Base-by-base conservation (phyloP, 2,113 vertebrate species). In the Pampusana beccarii region DNA sequence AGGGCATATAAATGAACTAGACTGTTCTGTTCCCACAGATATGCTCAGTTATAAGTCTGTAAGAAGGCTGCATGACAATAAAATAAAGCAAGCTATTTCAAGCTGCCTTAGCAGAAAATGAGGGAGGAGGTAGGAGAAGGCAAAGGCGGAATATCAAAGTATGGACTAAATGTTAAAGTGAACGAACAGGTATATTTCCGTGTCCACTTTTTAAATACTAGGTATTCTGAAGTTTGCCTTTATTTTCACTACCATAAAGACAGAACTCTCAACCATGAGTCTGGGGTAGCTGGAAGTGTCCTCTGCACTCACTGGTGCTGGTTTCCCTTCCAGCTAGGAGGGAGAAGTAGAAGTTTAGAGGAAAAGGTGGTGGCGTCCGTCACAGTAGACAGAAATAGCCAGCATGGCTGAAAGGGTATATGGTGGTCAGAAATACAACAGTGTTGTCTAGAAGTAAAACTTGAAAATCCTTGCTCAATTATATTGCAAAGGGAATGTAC, bases 41-140 rank as follows among this genome's bases (percentile, higher is more conserved):
- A 3, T 18, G 25, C 25, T 93, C 60, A 78, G 51, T 94, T 92
- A 50, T 10, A 66, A 61, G 57, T n/a, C 44, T 79, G 5, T 92
- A 79, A 62, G 31, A 88, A 80, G 38, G 57, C 60, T 93, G 50
- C 50, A 28, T 42, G 65, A 57, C 44, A 83, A 42, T 73, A 74
- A 83, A 83, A 80, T 83, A 80, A 88, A 82, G 20, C 78, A 88
- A 88, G 25, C 57, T 86, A 20, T 86, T 90, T 92, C 78, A 53
- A 64, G 67, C 67, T 88, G 34, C 21, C 18, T 69, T 72, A 86
- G 44, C 60, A 84, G 53, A 21, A 65, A 33, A 40, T 54, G 46
- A 61, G 46, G 21, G 56, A 93, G 69, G 36, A 90, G 31, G 48
- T 20, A 82, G 46, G 54, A 73, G 61, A 83, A 67, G 28, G 17